Conservation (phyloP, 2,113 vertebrate species). For the Toxostoma redivivum region DNA sequence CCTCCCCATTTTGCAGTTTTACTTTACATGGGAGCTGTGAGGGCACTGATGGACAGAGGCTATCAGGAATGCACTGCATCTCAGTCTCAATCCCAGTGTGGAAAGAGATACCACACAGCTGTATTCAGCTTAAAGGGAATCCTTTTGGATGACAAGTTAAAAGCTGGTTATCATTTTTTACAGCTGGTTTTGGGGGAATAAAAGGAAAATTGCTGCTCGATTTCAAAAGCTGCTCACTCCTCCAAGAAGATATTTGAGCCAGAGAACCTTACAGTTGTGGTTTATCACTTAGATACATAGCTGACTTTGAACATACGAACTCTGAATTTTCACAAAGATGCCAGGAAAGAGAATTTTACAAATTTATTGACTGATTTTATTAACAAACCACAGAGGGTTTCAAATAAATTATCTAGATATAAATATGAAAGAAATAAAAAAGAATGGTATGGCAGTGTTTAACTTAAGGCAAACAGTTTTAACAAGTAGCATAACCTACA, state of each 20-base stretch:
- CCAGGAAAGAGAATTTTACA: background rate
- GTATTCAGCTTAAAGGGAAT: slow-evolving; percentile 1
- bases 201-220: slow-evolving; percentile 39
- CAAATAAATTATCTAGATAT: background rate
- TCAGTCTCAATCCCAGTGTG: background rate
- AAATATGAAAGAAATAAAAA: background rate
- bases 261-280: background rate
- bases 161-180: slow-evolving; percentile 52
- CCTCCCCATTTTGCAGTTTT: background rate
- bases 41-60: background rate
- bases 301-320: slow-evolving; percentile 26
- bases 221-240: slow-evolving; percentile 14
- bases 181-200: slow-evolving; percentile 35
- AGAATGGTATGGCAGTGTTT: background rate
- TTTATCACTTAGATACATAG: background rate
- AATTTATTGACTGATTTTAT: background rate
- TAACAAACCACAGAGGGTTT: background rate
- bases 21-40: background rate
- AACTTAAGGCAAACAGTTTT: background rate
- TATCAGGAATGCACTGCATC: background rate
- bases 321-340: slow-evolving; percentile 12
- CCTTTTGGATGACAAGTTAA: slow-evolving; percentile 42
- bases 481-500: background rate
- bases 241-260: slow-evolving; percentile 16
- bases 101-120: background rate